Base-by-base conservation (phyloP, 2,888 invertebrate species). In the Protodeltote pygarga region DNA sequence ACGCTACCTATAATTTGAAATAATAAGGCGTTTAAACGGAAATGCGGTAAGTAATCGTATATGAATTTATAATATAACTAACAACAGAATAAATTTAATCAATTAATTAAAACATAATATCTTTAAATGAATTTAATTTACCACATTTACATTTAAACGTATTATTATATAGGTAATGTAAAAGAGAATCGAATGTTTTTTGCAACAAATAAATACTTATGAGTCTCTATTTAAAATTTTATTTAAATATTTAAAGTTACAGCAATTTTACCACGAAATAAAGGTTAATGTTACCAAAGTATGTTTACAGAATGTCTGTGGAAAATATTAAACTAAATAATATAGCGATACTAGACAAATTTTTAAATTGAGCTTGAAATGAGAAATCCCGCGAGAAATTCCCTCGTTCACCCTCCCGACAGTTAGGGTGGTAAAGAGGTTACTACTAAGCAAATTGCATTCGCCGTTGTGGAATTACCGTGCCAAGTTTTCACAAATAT, bases 301-400 rank as follows among this genome's bases (percentile, higher is more conserved):
- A 48, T 55, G 38, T 58, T 49, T 50, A 32, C 42, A 44, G 37
- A 50, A 62, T 40, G 48, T 57, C 44, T 46, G 52, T 34, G 29
- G 35, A 37, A 53, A 71, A 66, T 63, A 66, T 67, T 55, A 50
- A 57, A 54, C 54, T 52, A 61, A 69, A 66, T 71, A 67, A 66
- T 59, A 50, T 51, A 68, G 67, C 64, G 65, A 70, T 71, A 71
- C 60, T 67, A 75, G 73, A 74, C 75, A 75, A 78, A 78, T 80
- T 84, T 79, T 75, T 81, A 85, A 88, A 87, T 87, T 84, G 82
- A 84, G 86, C 87, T 80, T 85, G 85, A 86, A 86, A 87, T 85
- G 82, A 85, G 82, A 83, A 84, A 81, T 79, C 81, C 76, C 78
- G 60, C 50, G 75, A 75, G 80, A 81, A 79, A 81, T 83, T 81